A percentile compares a stretch with the other conserved stretches of the same genome.
phyloP scores from a whole-genome alignment of 2,113 vertebrate species.

The Terrapene triunguis region DNA sequence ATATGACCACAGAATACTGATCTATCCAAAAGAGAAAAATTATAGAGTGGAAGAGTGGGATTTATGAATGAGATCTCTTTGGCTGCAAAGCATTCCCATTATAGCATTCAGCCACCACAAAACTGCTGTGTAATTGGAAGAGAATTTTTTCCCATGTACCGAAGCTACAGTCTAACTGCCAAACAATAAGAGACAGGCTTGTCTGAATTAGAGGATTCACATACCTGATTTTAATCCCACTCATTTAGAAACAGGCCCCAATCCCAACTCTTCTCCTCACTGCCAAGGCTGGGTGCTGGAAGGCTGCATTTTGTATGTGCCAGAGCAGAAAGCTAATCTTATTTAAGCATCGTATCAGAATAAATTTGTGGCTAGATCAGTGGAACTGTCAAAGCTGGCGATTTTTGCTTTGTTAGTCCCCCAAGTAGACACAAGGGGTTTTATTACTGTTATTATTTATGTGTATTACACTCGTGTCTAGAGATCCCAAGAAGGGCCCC shows the following conservation, averaged over 20 bases:
- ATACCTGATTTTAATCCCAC: slow-evolving; percentile 70
- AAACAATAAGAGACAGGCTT: slow-evolving; percentile 68
- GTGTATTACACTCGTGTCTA: slow-evolving; percentile 34
- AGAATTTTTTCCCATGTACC: slow-evolving; percentile 82
- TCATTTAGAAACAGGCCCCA: slow-evolving; percentile 53
- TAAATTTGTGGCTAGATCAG: slow-evolving; percentile 49
- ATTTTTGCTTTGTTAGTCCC: slow-evolving; percentile 65
- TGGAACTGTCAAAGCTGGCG: slow-evolving; percentile 56
- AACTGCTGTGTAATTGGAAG: slow-evolving; percentile 85
- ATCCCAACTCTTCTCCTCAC: background rate
- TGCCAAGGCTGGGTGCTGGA: slow-evolving; percentile 29
- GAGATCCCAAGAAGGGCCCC: slow-evolving; percentile 13
- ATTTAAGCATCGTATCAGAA: slow-evolving; percentile 50
- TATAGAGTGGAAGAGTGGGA: slow-evolving; percentile 81
- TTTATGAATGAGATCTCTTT: slow-evolving; percentile 85
- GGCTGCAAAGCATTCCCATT: slow-evolving; percentile 82
- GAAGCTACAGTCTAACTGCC: slow-evolving; percentile 67
- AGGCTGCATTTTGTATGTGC: background rate
- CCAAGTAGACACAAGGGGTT: slow-evolving; percentile 55
- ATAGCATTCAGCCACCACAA: slow-evolving; percentile 85
- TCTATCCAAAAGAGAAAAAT: slow-evolving; percentile 83
- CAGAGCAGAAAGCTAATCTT: slow-evolving; percentile 53
- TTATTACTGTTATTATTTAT: slow-evolving; percentile 57
- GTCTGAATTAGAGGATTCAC: slow-evolving; percentile 55
- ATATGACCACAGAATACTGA: slow-evolving; percentile 81